Conservation (phyloP, 2,797 vertebrate species). For the Acrossocheilus wenchowensis region DNA sequence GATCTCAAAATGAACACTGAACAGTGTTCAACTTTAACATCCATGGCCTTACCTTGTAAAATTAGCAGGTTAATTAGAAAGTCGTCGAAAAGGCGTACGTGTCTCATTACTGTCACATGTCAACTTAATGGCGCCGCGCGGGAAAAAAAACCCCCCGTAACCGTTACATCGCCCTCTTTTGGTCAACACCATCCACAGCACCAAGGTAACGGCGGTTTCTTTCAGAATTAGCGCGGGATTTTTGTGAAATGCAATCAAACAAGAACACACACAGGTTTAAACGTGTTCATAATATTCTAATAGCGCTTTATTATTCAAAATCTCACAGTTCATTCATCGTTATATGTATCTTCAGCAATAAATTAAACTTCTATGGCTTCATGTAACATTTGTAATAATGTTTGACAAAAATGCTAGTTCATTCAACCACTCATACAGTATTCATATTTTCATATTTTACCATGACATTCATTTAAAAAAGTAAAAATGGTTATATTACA, state of each 20-base stretch:
- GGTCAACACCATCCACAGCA: neutral
- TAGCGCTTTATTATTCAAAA: slow-evolving; percentile 68
- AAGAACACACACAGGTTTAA: neutral
- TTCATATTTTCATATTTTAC: slow-evolving; percentile 48
- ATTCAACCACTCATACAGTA: slow-evolving; percentile 78
- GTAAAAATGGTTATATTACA: slow-evolving; percentile 88
- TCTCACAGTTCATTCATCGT: slow-evolving; percentile 80
- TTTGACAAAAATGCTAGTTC: slow-evolving; percentile 84
- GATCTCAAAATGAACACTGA: neutral
- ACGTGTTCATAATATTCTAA: slow-evolving; percentile 26
- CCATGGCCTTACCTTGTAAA: neutral
- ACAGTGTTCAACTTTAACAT: neutral
- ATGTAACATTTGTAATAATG: slow-evolving; percentile 69
- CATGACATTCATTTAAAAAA: slow-evolving; percentile 65
- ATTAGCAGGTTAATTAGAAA: neutral
- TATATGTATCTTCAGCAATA: slow-evolving; percentile 88
- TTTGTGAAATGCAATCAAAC: neutral
- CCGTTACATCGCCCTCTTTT: neutral
- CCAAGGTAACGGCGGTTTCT: neutral
- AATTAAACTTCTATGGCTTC: slow-evolving; percentile 91
- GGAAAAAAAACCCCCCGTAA: neutral
- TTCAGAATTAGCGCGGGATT: slow-evolving; percentile 16
- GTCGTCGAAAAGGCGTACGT: neutral
- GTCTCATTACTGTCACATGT: neutral
- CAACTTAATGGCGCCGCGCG: neutral